phyloP scores from a whole-genome alignment of 2,113 vertebrate species.

The Sminthopsis crassicaudata region DNA sequence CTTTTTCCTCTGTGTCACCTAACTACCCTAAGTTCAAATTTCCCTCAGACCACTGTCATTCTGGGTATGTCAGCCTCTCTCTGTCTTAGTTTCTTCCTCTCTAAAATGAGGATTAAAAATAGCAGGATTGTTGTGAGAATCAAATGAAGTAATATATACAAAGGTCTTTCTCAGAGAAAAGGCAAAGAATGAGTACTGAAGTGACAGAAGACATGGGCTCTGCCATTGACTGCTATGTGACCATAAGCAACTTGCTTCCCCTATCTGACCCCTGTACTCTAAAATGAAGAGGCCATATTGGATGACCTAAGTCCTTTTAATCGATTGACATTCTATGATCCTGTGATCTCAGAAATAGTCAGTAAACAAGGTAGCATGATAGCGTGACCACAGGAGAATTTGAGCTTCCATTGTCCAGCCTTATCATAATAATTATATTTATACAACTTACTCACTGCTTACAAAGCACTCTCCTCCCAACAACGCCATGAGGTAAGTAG shows the following conservation, averaged over 20 bases:
- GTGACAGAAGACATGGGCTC: neutral
- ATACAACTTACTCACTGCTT: neutral
- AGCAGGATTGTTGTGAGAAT: neutral
- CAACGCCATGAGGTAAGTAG: neutral
- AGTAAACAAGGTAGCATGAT: neutral
- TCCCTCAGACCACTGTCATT: neutral
- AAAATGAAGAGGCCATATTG: neutral
- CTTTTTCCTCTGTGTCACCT: neutral
- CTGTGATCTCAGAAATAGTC: neutral
- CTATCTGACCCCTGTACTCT: neutral
- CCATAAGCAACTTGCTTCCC: neutral
- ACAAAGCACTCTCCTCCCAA: neutral
- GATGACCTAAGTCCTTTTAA: slow-evolving; percentile 1
- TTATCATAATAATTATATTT: neutral
- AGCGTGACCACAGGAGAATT: neutral
- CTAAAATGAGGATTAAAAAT: neutral
- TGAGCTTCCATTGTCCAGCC: neutral
- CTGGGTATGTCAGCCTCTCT: neutral
- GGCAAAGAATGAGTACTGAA: neutral
- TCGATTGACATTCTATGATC: neutral
- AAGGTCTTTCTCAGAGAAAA: neutral
- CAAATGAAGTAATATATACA: neutral
- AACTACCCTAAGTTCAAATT: neutral
- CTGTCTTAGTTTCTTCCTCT: neutral
- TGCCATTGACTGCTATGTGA: neutral